phyloP scores from a whole-genome alignment of 2,888 invertebrate species.

The Sylvicola cinctus region DNA sequence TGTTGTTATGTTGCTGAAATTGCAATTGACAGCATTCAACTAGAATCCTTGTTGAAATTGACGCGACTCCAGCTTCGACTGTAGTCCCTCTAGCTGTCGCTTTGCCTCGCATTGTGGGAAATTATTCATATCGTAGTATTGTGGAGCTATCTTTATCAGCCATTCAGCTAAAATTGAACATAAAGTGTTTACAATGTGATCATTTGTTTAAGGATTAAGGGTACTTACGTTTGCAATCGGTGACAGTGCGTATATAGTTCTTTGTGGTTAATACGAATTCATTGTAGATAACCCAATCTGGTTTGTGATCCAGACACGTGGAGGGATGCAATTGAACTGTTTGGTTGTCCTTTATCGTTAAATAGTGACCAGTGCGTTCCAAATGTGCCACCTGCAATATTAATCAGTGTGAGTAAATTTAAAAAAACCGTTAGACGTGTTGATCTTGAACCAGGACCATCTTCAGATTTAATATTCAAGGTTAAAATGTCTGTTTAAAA shows the following conservation, averaged over 20 bases:
- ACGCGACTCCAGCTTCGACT: conserved; percentile 66
- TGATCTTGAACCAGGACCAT: no score
- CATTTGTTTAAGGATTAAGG: neutral
- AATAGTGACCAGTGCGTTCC: conserved; percentile 92
- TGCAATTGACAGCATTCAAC: neutral
- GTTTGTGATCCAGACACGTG: conserved; percentile 97
- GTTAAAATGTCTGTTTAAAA: no score
- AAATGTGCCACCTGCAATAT: conserved; percentile 88
- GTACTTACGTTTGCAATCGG: conserved; percentile 90
- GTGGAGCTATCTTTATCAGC: conserved; percentile 87
- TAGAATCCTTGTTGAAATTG: conserved; percentile 81
- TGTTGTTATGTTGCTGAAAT: no score
- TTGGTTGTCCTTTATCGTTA: conserved; percentile 98
- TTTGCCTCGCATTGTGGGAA: conserved; percentile 97
- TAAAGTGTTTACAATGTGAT: conserved; percentile 1
- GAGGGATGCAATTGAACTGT: conserved; percentile 97
- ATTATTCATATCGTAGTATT: conserved; percentile 95
- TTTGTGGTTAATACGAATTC: conserved; percentile 99
- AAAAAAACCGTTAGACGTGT: no score
- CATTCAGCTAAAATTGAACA: conserved; percentile 51
- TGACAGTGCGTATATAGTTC: conserved; percentile 97
- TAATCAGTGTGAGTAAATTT: no score
- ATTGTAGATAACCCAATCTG: conserved; percentile 99
- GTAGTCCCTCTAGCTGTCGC: conserved; percentile 73
- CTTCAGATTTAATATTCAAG: no score